phyloP scores from a whole-genome alignment of 2,888 invertebrate genomes.

The Acleris laterana region DNA sequence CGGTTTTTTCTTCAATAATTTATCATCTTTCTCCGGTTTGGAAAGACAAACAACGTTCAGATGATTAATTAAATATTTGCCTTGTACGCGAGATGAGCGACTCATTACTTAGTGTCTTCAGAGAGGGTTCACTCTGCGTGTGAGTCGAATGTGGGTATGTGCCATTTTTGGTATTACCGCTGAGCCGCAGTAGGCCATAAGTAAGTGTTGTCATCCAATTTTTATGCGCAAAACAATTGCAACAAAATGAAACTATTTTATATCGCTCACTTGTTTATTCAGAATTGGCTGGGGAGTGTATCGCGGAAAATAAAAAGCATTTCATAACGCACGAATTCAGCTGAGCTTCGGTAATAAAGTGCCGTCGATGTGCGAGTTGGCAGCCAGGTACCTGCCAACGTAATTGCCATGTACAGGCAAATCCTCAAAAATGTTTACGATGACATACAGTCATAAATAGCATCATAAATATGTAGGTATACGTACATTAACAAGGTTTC shows the following conservation, averaged over 20 bases:
- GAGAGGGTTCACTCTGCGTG: too few species aligned
- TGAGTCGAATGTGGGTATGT: background rate
- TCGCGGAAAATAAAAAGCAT: constrained; percentile 30
- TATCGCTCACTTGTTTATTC: constrained; percentile 17
- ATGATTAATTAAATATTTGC: background rate
- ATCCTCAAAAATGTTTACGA: background rate
- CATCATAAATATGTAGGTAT: too few species aligned
- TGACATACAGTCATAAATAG: too few species aligned
- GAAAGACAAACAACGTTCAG: background rate
- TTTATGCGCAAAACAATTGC: constrained; percentile 10
- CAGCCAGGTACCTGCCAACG: constrained; percentile 8
- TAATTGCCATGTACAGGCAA: background rate
- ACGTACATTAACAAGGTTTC: too few species aligned
- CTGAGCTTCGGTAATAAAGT: constrained; percentile 32
- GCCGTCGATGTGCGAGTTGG: constrained; percentile 22
- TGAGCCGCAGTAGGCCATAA: background rate
- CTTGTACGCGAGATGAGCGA: constrained; percentile 1
- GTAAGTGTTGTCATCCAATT: background rate
- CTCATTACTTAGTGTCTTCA: too few species aligned
- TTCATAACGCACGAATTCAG: constrained; percentile 32
- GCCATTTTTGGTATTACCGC: background rate
- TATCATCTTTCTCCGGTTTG: too few species aligned
- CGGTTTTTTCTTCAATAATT: too few species aligned
- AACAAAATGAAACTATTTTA: constrained; percentile 19
- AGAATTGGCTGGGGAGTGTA: constrained; percentile 13